These are phyloP conservation scores for Luffia ferchaultella DNA, from an alignment of 2,888 invertebrate genomes.

Conservation along the genomic window DNA sequence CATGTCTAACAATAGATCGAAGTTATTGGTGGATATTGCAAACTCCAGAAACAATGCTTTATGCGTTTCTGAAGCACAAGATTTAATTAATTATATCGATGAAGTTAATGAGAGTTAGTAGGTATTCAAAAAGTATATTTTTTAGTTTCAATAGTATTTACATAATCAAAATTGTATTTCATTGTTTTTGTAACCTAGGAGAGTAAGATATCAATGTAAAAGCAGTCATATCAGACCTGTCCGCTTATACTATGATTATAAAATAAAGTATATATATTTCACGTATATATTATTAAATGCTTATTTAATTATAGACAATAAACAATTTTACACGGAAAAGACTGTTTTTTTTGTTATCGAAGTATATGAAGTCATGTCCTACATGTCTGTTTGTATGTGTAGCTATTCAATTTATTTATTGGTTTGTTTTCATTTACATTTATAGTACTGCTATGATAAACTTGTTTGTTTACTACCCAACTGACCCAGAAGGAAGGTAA, in stretches of 20 bases:
- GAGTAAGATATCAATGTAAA: slow-evolving; percentile 1
- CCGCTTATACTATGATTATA: background rate
- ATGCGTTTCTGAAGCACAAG: slow-evolving; percentile 12
- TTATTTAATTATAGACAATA: background rate
- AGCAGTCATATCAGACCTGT: background rate
- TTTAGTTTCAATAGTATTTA: background rate
- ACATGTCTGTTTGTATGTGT: background rate
- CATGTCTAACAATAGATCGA: no score
- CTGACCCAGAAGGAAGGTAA: background rate
- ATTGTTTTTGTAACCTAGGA: background rate
- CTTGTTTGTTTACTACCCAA: background rate
- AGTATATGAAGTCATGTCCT: background rate
- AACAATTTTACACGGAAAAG: background rate
- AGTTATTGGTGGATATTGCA: slow-evolving; percentile 13
- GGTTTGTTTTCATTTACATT: background rate
- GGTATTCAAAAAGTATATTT: slow-evolving; percentile 1
- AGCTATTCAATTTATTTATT: background rate
- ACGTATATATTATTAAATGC: background rate
- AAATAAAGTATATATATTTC: background rate
- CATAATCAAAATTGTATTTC: background rate
- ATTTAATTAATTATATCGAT: slow-evolving; percentile 12
- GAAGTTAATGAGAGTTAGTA: slow-evolving; percentile 9
- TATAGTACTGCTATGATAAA: background rate
- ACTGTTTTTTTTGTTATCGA: background rate
- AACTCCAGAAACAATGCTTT: slow-evolving; percentile 10